Conservation (phyloP, 1,140 invertebrate genomes). For the Philotrypesis tridentata region DNA sequence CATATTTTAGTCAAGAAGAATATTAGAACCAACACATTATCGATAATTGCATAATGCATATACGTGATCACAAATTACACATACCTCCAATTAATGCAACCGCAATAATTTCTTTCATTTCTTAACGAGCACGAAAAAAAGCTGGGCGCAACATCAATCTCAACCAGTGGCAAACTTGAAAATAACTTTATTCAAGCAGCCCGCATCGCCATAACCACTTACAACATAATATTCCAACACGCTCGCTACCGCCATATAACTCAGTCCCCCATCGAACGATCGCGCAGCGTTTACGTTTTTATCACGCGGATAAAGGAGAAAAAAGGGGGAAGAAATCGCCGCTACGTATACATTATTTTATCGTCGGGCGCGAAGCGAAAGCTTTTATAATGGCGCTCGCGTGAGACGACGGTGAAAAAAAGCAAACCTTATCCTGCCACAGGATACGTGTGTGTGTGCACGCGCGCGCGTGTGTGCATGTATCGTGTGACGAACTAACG, state of each 20-base stretch:
- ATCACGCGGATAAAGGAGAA: background rate
- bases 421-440: background rate
- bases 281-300: background rate
- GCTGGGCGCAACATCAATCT: background rate
- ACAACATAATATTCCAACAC: background rate
- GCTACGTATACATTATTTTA: background rate
- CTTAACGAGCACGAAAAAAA: background rate
- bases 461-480: background rate
- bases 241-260: background rate
- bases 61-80: too few relatives aligned
- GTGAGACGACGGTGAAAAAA: background rate
- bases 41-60: too few relatives aligned
- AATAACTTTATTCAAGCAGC: background rate
- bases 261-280: background rate
- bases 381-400: background rate
- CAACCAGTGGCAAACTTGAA: background rate
- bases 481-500: background rate
- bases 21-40: too few relatives aligned
- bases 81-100: too few relatives aligned
- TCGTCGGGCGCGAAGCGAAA: background rate
- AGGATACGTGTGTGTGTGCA: too few relatives aligned
- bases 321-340: background rate
- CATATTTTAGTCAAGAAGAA: too few relatives aligned
- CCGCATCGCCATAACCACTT: background rate
- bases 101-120: too few relatives aligned